Percentiles rank a stretch among this genome's conserved stretches.
These are phyloP conservation scores for Spilosoma lubricipeda DNA, from an alignment of 2,888 invertebrate genomes.

Conservation along the genomic window DNA sequence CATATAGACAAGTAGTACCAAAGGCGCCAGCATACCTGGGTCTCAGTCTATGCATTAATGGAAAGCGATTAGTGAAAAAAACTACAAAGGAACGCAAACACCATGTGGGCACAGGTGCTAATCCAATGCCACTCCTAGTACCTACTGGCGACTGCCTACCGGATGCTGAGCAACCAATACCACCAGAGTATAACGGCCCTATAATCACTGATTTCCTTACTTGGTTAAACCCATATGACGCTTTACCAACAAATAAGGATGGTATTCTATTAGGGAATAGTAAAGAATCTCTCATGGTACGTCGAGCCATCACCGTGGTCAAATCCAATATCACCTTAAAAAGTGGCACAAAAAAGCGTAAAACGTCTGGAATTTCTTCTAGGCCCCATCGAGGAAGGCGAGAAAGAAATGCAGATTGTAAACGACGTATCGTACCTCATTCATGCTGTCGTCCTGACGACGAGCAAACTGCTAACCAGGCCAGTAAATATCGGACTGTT, in stretches of 20 bases:
- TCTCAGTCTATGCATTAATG: slow-evolving; percentile 89
- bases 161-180: slow-evolving; percentile 69
- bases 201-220: slow-evolving; percentile 89
- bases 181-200: slow-evolving; percentile 87
- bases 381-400: slow-evolving; percentile 80
- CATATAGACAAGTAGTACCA: slow-evolving; percentile 92
- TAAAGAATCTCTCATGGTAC: slow-evolving; percentile 79
- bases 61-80: slow-evolving; percentile 87
- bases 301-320: slow-evolving; percentile 80
- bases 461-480: slow-evolving; percentile 55
- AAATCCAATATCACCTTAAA: slow-evolving; percentile 77
- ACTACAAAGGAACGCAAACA: slow-evolving; percentile 69
- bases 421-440: slow-evolving; percentile 74
- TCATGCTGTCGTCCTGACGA: slow-evolving; percentile 79
- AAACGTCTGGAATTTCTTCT: slow-evolving; percentile 82
- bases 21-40: slow-evolving; percentile 94
- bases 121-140: slow-evolving; percentile 61
- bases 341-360: slow-evolving; percentile 80
- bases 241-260: slow-evolving; percentile 73
- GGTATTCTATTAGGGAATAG: slow-evolving; percentile 68
- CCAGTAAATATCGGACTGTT: slow-evolving; percentile 77
- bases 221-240: slow-evolving; percentile 87
- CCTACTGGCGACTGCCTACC: slow-evolving; percentile 64
- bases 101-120: slow-evolving; percentile 68
- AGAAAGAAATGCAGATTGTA: slow-evolving; percentile 80